Percentiles rank a stretch among this genome's conserved stretches.
These are phyloP conservation scores for Micoletzkya japonica DNA, from an alignment of 2,888 invertebrate genomes.

Conservation along the genomic window DNA sequence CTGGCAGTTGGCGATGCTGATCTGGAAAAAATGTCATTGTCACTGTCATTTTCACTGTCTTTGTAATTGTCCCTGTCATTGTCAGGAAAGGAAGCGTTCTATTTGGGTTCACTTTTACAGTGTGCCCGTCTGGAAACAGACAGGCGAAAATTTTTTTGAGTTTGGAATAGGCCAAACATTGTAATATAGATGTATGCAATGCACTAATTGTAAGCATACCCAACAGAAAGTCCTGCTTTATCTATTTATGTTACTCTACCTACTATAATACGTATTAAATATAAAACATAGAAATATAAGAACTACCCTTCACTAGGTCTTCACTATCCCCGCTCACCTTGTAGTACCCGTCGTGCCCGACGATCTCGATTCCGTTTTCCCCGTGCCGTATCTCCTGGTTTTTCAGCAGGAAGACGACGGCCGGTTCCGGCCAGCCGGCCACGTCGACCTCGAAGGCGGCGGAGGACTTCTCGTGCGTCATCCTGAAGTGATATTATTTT, in stretches of 20 bases:
- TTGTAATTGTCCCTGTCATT: too few species aligned
- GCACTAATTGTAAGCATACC: too few species aligned
- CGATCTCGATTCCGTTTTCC: conserved; percentile 56
- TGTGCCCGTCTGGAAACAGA: too few species aligned
- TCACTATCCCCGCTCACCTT: conserved; percentile 7
- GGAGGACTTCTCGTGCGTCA: conserved; percentile 63
- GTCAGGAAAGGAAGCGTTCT: too few species aligned
- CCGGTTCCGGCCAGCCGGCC: conserved; percentile 58
- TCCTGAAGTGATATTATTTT: conserved; percentile 2
- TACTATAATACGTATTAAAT: not conserved
- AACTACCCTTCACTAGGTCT: not conserved
- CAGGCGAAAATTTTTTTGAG: too few species aligned
- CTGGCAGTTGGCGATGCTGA: conserved; percentile 48
- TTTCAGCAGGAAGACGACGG: conserved; percentile 57
- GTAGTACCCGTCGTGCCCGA: conserved; percentile 54
- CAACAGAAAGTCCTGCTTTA: too few species aligned
- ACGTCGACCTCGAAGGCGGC: conserved; percentile 69
- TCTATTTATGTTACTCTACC: not conserved
- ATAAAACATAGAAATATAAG: not conserved
- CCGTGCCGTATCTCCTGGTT: conserved; percentile 53
- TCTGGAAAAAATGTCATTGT: conserved; percentile 24
- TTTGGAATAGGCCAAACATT: too few species aligned
- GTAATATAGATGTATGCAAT: too few species aligned
- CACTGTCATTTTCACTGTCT: too few species aligned
- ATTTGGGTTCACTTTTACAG: too few species aligned